Evolutionary conservation across 2,797 vertebrate genomes (phyloP), one percentile per base, ranked within the genome.

Genomic region (Bradypodion pumilum): DNA sequence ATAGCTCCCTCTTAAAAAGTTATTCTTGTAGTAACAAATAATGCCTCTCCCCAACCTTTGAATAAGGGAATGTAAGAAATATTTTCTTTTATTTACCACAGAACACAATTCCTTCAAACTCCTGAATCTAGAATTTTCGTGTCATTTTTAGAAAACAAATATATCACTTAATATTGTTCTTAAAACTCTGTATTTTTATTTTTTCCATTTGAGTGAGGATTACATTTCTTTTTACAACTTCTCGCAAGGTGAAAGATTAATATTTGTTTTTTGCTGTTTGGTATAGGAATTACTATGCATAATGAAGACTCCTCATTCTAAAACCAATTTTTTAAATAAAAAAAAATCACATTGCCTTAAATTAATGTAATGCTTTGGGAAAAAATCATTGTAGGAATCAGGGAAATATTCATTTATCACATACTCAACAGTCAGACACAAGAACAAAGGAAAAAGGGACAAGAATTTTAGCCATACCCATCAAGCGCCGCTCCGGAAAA

Each of bases 181-280:
- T 79, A 74, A 89, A 82, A 37, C 49, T 37, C 75, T 82, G 75
- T 72, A 80, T 79, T 74, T 89, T 75, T 63, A 73, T 78, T 89
- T 74, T 37, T 44, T 37, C 73, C 73, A 16, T 42, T n/a, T 72
- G 81, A 86, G 29, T 79, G 80, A 76, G 59, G 40, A 86, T 75
- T 74, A 40, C 25, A 65, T 75, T 86, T 69, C 32, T 62, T 82
- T 76, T 78, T 66, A 16, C 52, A 74, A 65, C 76, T 27, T 81
- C 44, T 77, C 63, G 76, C 60, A 78, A 79, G 82, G 76, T 76
- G 80, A 69, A 83, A 59, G 21, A 83, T 87, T 76, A 87, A 80
- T 83, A 76, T 75, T 75, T 80, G 63, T 40, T 83, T 81, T n/a
- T 75, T 83, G 70, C 63, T 80, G 13, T 86, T 82, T 80, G 76